Evolutionary conservation across 2,113 vertebrate genomes (phyloP), one percentile per base, ranked within the genome.

Genomic region (Circaetus cinerascens): DNA sequence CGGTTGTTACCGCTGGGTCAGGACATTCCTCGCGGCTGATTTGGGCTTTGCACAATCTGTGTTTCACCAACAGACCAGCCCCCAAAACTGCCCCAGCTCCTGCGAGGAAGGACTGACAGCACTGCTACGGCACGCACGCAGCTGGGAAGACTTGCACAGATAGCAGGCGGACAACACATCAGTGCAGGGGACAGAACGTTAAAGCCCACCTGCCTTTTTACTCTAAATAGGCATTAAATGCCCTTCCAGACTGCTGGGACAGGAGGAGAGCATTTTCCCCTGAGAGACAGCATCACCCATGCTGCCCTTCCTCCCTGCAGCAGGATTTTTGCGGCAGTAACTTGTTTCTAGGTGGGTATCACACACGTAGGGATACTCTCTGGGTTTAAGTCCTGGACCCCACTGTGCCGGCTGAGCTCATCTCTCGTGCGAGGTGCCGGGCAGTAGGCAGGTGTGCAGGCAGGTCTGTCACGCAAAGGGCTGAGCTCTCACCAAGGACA

Each of bases 1-100:
- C 2, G 16, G 36, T 5, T 20, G 23, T 3, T 59, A 53, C 40
- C 1, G 1, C n/a, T 13, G 25, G 32, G 20, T 40, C 62, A 40
- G 55, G 43, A n/a, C 1, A 1, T 27, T 75, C 48, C 27, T 48
- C 4, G 0, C 0, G 0, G 62, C 69, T 40, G 19, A 30, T 53
- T 15, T 25, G 21, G 62, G 38, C 51, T 84, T 67, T 48, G 51
- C 26, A 53, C 38, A 53, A 29, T 14, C 23, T 30, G 38, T 0
- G 0, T 59, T 51, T 66, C 15, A 15, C 34, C 13, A 38, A 7
- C 32, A 72, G 27, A 40, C 5, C 29, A 36, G 25, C 34, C 29
- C 62, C 45, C 30, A 9, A 11, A 43, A 48, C 41, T 5, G 6
- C 17, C 48, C 62, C 71, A 46, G 34, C 34, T 60, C 62, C 62